These are phyloP conservation scores for Apocrypta bakeri DNA, from an alignment of 1,140 invertebrate genomes.

Conservation along the genomic window DNA sequence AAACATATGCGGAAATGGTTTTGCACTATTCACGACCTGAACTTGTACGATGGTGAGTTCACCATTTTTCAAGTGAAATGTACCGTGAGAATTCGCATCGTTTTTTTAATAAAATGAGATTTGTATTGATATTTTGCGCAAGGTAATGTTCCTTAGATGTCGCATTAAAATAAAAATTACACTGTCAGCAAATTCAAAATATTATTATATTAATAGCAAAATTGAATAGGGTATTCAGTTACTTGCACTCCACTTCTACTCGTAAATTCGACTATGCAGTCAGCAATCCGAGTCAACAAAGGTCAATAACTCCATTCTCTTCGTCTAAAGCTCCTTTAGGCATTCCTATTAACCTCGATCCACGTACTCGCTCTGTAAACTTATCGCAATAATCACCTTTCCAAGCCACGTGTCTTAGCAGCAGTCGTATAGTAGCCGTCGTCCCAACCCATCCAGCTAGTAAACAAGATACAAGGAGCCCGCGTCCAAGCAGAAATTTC, in stretches of 20 bases:
- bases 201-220: no score
- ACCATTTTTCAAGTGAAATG: no score
- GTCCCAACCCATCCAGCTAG: not conserved
- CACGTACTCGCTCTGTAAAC: not conserved
- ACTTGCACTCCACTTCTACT: not conserved
- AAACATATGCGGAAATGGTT: no score
- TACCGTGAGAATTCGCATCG: no score
- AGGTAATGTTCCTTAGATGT: no score
- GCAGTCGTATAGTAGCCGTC: no score
- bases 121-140: no score
- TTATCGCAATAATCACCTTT: not conserved
- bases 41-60: no score
- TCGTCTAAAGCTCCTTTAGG: not conserved
- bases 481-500: slow-evolving; percentile 1
- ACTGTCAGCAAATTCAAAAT: no score
- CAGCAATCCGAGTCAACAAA: not conserved
- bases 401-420: not conserved
- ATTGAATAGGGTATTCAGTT: not conserved
- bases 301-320: not conserved
- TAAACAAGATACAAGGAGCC: not conserved
- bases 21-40: no score
- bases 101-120: no score
- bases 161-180: no score
- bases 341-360: not conserved
- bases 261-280: not conserved